These are phyloP conservation scores for Emydocephalus ijimae DNA, from an alignment of 2,113 vertebrate species.

Conservation along the genomic window DNA sequence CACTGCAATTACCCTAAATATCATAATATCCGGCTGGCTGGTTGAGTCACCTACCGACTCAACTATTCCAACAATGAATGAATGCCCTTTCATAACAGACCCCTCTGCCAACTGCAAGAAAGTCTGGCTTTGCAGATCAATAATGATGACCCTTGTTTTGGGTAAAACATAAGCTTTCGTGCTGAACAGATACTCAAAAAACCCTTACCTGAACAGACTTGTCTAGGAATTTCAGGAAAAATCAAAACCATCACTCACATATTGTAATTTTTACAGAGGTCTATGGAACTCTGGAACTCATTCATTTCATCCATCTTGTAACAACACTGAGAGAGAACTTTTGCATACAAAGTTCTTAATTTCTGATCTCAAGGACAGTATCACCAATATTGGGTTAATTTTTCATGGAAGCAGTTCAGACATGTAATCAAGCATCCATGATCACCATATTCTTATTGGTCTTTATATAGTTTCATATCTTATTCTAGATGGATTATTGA, in stretches of 20 bases:
- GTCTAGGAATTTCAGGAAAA: background rate
- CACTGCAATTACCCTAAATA: background rate
- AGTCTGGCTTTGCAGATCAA: background rate
- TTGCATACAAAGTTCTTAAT: background rate
- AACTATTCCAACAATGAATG: background rate
- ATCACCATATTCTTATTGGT: background rate
- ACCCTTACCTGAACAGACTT: background rate
- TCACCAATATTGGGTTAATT: background rate
- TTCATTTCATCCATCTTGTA: background rate
- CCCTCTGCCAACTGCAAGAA: background rate
- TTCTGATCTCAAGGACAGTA: background rate
- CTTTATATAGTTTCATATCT: background rate
- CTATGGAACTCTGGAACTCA: background rate
- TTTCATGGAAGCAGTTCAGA: background rate
- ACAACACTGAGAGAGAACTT: background rate
- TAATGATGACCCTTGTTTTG: background rate
- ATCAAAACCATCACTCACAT: background rate
- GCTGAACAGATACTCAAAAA: background rate
- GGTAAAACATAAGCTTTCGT: fast-evolving
- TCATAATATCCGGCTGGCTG: background rate
- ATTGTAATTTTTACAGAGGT: background rate
- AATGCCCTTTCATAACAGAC: background rate
- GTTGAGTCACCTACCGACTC: background rate
- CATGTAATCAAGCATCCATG: background rate
- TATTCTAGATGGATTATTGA: background rate